These are phyloP conservation scores for human DNA, from an alignment of 2,113 vertebrate genomes.

Conservation along the genomic window DNA sequence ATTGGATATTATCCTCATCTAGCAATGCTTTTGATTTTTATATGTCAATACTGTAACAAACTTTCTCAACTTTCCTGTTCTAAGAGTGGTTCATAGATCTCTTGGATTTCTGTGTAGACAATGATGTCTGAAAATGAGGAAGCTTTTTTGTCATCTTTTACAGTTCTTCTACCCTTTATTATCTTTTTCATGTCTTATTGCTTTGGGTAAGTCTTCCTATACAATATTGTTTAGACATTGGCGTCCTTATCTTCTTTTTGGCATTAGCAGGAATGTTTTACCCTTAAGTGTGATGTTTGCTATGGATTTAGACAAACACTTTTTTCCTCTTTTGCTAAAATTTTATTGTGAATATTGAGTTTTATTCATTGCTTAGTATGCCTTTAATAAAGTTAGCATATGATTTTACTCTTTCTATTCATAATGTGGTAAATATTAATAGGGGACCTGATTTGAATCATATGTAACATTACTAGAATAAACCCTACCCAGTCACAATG, in stretches of 20 bases:
- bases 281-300: neutral
- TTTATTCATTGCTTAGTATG: neutral
- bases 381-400: neutral
- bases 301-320: neutral
- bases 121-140: neutral
- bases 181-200: neutral
- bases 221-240: neutral
- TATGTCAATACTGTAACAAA: neutral
- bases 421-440: neutral
- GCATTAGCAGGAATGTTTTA: neutral
- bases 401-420: neutral
- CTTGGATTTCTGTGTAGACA: neutral
- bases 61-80: neutral
- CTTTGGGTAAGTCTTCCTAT: neutral
- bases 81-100: neutral
- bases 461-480: neutral
- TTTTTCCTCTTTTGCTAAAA: neutral
- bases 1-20: neutral
- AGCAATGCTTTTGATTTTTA: neutral
- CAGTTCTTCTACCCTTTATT: neutral
- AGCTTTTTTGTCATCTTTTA: neutral
- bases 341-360: neutral
- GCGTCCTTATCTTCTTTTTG: neutral
- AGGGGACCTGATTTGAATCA: neutral
- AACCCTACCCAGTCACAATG: neutral